Conservation (phyloP, 2,888 invertebrate genomes). For the Apotomis turbidana region DNA sequence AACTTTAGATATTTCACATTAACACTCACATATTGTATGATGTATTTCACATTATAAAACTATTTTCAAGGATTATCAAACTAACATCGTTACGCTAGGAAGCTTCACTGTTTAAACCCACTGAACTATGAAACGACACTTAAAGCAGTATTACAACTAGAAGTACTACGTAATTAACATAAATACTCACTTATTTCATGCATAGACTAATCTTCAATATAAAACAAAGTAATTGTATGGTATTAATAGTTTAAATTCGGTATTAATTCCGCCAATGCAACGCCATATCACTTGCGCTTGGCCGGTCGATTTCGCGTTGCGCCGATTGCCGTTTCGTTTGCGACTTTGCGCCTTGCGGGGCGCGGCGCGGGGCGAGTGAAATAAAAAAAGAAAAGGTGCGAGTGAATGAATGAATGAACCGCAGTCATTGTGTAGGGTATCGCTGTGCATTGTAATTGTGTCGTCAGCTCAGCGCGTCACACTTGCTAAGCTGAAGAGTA, state of each 20-base stretch:
- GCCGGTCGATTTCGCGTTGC: slow-evolving; percentile 39
- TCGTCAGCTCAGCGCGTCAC: too few relatives aligned
- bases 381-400: slow-evolving; percentile 23
- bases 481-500: too few relatives aligned
- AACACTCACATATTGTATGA: neutral
- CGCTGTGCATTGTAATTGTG: neutral
- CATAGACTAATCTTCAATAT: neutral
- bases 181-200: slow-evolving; percentile 21
- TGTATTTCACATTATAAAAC: slow-evolving; percentile 2
- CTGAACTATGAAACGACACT: slow-evolving; percentile 28
- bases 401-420: slow-evolving; percentile 11
- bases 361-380: slow-evolving; percentile 13
- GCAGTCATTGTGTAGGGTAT: neutral
- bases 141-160: neutral
- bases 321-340: slow-evolving; percentile 15
- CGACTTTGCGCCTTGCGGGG: neutral
- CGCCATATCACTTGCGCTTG: slow-evolving; percentile 33
- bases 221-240: slow-evolving; percentile 2
- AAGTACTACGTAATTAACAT: neutral
- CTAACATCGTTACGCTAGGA: slow-evolving; percentile 32
- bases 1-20: neutral
- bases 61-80: neutral
- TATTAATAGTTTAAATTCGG: neutral
- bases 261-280: slow-evolving; percentile 37
- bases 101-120: slow-evolving; percentile 33